phyloP scores from a whole-genome alignment of 2,888 invertebrate species.

The Helleia helle region DNA sequence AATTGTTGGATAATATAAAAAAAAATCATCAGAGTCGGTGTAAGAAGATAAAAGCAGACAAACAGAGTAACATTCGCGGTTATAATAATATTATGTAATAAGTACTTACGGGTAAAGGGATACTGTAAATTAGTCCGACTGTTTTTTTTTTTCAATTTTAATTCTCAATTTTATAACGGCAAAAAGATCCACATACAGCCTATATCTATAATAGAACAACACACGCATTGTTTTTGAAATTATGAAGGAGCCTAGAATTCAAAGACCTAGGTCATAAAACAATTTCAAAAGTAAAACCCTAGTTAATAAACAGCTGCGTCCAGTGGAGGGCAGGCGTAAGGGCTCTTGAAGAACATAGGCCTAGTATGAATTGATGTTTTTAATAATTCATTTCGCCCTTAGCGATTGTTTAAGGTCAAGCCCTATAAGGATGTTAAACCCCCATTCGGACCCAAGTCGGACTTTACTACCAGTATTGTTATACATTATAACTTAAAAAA shows the following conservation, averaged over 20 bases:
- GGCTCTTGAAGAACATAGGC: slow-evolving; percentile 21
- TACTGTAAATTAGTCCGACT: too few relatives aligned
- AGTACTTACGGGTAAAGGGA: too few relatives aligned
- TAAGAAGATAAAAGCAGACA: too few relatives aligned
- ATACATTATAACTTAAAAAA: too few relatives aligned
- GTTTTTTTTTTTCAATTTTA: too few relatives aligned
- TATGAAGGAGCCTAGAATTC: slow-evolving; percentile 9
- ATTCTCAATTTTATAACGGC: too few relatives aligned
- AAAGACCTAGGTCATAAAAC: slow-evolving; percentile 8
- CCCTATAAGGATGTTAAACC: slow-evolving; percentile 30
- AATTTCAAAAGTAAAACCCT: slow-evolving; percentile 19
- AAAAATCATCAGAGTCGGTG: too few relatives aligned
- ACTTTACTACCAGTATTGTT: too few relatives aligned
- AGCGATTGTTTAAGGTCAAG: slow-evolving; percentile 43
- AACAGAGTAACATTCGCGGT: too few relatives aligned
- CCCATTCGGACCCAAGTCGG: too few relatives aligned
- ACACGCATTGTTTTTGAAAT: slow-evolving; percentile 4
- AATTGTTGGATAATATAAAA: too few relatives aligned
- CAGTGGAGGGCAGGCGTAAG: slow-evolving; percentile 23
- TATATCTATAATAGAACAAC: slow-evolving; percentile 5
- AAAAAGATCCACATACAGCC: slow-evolving; percentile 1
- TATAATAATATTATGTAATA: too few relatives aligned
- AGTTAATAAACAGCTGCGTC: slow-evolving; percentile 31
- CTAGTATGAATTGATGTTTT: slow-evolving; percentile 34
- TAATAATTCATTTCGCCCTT: slow-evolving; percentile 51